Conservation (phyloP, 2,113 vertebrate genomes). For the Cyprinodon tularosa region DNA sequence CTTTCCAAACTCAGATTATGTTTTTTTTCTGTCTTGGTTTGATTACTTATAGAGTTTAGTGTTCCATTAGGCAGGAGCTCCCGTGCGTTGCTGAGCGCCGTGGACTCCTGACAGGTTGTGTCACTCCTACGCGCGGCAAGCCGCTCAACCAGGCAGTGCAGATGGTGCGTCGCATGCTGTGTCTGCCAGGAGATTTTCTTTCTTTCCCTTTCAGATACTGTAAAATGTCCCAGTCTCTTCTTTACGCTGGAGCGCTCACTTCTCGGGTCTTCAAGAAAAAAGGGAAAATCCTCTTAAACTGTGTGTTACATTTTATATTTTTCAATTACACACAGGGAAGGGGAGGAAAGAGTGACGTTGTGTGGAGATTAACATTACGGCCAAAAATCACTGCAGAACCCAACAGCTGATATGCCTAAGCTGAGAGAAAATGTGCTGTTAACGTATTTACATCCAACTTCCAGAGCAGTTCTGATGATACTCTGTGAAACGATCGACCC, state of each 20-base stretch:
- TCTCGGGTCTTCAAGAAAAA: slow-evolving; percentile 32
- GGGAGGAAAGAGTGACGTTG: slow-evolving; percentile 57
- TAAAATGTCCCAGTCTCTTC: neutral
- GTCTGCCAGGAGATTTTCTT: slow-evolving; percentile 24
- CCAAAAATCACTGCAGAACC: slow-evolving; percentile 56
- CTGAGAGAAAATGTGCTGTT: slow-evolving; percentile 65
- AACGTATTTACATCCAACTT: slow-evolving; percentile 52
- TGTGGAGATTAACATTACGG: slow-evolving; percentile 53
- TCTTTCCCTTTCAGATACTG: slow-evolving; percentile 4
- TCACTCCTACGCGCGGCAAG: slow-evolving; percentile 61
- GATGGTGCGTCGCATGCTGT: slow-evolving; percentile 53
- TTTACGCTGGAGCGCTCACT: neutral
- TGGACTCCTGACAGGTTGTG: slow-evolving; percentile 62
- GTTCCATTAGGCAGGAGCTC: slow-evolving; percentile 23
- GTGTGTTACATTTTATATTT: slow-evolving; percentile 65
- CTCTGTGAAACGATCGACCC: neutral
- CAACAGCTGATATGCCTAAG: slow-evolving; percentile 78
- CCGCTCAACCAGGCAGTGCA: slow-evolving; percentile 48
- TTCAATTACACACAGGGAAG: slow-evolving; percentile 71
- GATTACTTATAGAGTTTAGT: slow-evolving; percentile 15
- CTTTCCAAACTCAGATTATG: neutral
- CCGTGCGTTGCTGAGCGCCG: slow-evolving; percentile 26
- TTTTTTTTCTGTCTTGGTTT: neutral
- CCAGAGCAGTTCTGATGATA: neutral
- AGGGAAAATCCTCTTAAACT: slow-evolving; percentile 39